Base-by-base conservation (phyloP, 2,888 invertebrate species). In the Catocala fraxini region DNA sequence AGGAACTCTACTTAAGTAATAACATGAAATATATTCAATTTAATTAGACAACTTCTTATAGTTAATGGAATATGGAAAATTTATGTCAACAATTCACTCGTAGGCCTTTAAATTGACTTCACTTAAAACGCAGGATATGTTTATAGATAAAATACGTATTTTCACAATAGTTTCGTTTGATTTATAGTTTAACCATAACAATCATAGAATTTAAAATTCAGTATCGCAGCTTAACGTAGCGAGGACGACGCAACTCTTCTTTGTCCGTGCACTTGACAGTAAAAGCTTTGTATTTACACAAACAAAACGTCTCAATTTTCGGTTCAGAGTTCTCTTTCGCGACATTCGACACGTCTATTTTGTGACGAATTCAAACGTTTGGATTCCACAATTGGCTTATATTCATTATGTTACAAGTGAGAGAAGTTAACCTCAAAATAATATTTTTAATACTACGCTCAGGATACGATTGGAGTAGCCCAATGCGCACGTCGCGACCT, bases 201-300 rank as follows among this genome's bases (percentile, higher is more conserved):
- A 87, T 86, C 86, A 81, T 83, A 75, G 76, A 75, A 69, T 80
- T 83, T 82, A 82, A 78, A 76, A 86, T 88, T 81, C 79, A 83
- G 79, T 84, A 84, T 82, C 76, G 77, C 76, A 79, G 78, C 68
- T 75, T 79, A 86, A 86, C 83, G 84, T 77, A 86, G 83, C 79
- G 73, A 81, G 80, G 81, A 83, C 81, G 85, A 82, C 83, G 84
- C 80, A 79, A 85, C 86, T 89, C 87, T 91, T 88, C 94, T 94
- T 93, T 93, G 94, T 94, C 92, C 93, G 91, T 90, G 92, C 91
- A 93, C 93, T 92, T 89, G 92, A 92, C 81, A 92, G 90, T 87
- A 92, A 89, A 86, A 93, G 91, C 90, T 93, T 93, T 87, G 93
- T 93, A 92, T 93, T 93, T 89, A 94, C 92, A 93, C 94, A 94